A percentile compares a stretch with the other conserved stretches of the same genome.
Conservation (phyloP, 2,888 invertebrate genomes). For the Metellina segmentata region DNA sequence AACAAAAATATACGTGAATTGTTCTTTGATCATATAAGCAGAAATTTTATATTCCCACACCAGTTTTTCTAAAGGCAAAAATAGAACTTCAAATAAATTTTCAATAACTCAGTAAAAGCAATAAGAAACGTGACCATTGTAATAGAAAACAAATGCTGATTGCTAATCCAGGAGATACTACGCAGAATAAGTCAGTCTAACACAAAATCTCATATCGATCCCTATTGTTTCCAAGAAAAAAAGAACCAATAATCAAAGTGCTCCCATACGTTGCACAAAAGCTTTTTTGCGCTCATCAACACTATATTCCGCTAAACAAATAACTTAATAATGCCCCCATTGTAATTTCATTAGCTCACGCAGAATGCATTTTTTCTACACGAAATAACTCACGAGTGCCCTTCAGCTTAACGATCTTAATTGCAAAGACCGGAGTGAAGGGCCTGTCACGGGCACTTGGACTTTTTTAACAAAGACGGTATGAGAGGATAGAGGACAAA, state of each 20-base stretch:
- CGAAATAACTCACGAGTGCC: neutral
- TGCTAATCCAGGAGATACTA: neutral
- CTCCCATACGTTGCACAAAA: neutral
- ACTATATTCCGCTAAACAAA: neutral
- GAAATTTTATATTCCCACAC: too few relatives aligned
- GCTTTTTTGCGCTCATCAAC: neutral
- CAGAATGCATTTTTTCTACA: neutral
- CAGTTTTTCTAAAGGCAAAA: too few relatives aligned
- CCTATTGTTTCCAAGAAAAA: neutral
- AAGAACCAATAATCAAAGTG: neutral
- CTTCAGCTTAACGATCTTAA: constrained; percentile 38
- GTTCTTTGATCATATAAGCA: too few relatives aligned
- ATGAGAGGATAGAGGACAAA: neutral
- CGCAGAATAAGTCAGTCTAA: neutral
- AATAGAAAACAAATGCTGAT: neutral
- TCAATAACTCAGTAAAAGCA: too few relatives aligned
- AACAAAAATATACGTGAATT: too few relatives aligned
- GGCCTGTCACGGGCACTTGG: constrained; percentile 15
- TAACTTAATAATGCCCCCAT: neutral
- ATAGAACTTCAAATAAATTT: too few relatives aligned
- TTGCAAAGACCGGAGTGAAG: constrained; percentile 18
- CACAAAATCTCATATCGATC: neutral
- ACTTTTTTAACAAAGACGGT: constrained; percentile 7
- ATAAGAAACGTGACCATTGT: too few relatives aligned
- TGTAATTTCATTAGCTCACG: constrained; percentile 18